Base-by-base conservation (phyloP, 2,113 vertebrate species). In the Canis aureus region DNA sequence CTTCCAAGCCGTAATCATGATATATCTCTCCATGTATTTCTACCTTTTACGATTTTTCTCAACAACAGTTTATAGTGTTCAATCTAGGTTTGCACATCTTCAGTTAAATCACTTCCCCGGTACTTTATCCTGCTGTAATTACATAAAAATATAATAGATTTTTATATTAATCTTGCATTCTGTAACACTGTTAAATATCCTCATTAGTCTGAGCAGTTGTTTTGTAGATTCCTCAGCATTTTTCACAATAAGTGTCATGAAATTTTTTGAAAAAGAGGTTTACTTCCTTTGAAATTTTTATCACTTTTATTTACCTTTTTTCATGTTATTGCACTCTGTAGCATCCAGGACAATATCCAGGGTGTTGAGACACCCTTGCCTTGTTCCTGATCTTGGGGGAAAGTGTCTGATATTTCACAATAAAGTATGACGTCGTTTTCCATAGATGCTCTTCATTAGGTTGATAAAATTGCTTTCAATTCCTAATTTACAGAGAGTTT, bases 381-480 rank as follows among this genome's bases (percentile, higher is more conserved):
- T 82, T 84, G 35, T 71, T 94, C 23, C 88, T 43, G 55, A 85
- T 35, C 60, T 62, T 92, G 64, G 17, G 11, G 38, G 69, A 90
- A 92, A 69, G 20, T 59, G 27, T 89, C 81, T 32, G 57, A 3
- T 57, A 74, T 89, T 89, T 96, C 51, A 71, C 29, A 78, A 16
- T 25, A 55, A 86, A 60, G 10, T 84, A 23, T 55, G 8, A 74
- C 59, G 32, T 73, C 15, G 60, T 66, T 85, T 93, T 62, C n/a
- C 53, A 73, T 67, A 66, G 32, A 51, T 91, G 12, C 66, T n/a
- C n/a, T 88, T 93, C 86, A 78, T 74, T 23, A 73, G 10, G 11
- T 81, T 91, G n/a, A 62, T 62, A 71, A 92, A 88, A 73, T n/a
- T 83, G 19, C 9, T 82, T 96, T 96, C 57, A 88, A 29, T 95